phyloP scores from a whole-genome alignment of 2,888 invertebrate species.

The Cyclophora punctaria region DNA sequence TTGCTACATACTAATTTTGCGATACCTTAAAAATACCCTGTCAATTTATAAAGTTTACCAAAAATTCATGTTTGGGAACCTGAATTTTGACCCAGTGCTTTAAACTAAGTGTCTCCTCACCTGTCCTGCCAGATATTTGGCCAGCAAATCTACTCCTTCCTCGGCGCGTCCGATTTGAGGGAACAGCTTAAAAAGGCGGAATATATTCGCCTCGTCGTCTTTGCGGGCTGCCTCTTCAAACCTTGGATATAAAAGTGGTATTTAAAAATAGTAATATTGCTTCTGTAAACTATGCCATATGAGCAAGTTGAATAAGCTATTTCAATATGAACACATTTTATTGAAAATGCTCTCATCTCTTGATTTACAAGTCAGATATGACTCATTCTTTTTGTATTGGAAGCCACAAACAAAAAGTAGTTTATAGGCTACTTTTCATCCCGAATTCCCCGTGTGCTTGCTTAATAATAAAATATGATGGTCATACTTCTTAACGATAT shows the following conservation, averaged over 20 bases:
- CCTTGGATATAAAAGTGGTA: slow-evolving; percentile 33
- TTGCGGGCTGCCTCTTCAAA: slow-evolving; percentile 94
- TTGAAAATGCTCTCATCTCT: too few relatives aligned
- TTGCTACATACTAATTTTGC: too few relatives aligned
- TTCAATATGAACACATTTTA: too few relatives aligned
- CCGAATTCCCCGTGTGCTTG: too few relatives aligned
- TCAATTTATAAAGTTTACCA: too few relatives aligned
- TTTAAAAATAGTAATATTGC: neutral
- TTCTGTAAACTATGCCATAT: neutral
- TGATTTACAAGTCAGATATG: neutral
- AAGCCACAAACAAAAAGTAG: too few relatives aligned
- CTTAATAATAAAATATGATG: neutral
- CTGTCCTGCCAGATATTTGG: slow-evolving; percentile 89
- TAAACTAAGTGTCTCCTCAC: slow-evolving; percentile 39
- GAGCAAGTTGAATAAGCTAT: too few relatives aligned
- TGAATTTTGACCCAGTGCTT: neutral
- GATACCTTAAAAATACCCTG: too few relatives aligned
- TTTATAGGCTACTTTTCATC: too few relatives aligned
- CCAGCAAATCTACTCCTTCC: slow-evolving; percentile 91
- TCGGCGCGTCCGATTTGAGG: slow-evolving; percentile 94
- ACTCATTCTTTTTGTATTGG: neutral
- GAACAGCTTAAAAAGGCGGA: slow-evolving; percentile 97
- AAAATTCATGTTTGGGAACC: too few relatives aligned
- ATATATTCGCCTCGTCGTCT: slow-evolving; percentile 92
- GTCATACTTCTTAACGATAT: slow-evolving; percentile 50